phyloP scores from a whole-genome alignment of 2,888 invertebrate species.

The Masnerella sp. region DNA sequence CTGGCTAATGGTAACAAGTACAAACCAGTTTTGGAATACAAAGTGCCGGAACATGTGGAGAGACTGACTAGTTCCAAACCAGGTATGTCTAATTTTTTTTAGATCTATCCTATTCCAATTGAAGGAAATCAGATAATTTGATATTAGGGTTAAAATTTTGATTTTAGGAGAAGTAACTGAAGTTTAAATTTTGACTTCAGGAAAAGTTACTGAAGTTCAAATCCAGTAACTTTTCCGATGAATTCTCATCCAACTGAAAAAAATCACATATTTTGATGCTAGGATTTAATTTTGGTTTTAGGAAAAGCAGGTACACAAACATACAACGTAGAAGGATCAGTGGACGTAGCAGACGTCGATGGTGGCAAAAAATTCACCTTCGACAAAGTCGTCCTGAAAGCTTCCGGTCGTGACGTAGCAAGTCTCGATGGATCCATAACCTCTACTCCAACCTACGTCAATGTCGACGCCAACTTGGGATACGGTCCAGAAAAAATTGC shows the following conservation, averaged over 20 bases:
- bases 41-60: conserved; percentile 80
- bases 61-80: conserved; percentile 66
- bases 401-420: conserved; percentile 75
- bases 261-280: neutral
- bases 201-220: no score
- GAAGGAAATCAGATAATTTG: neutral
- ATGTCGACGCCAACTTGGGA: conserved; percentile 79
- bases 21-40: conserved; percentile 85
- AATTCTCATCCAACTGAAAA: neutral
- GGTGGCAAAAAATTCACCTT: conserved; percentile 80
- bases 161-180: no score
- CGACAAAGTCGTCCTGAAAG: conserved; percentile 80
- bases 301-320: conserved; percentile 66
- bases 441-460: conserved; percentile 75
- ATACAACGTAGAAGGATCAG: conserved; percentile 80
- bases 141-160: conserved; percentile 3
- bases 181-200: no score
- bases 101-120: neutral
- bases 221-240: no score
- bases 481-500: conserved; percentile 78
- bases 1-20: conserved; percentile 82
- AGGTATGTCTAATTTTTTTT: no score
- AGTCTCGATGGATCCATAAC: conserved; percentile 80
- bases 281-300: conserved; percentile 13
- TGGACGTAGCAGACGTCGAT: conserved; percentile 76